Percentiles rank a stretch among this genome's conserved stretches.
These are phyloP conservation scores for Tupaia tana DNA, from an alignment of 2,113 vertebrate species.

Conservation along the genomic window DNA sequence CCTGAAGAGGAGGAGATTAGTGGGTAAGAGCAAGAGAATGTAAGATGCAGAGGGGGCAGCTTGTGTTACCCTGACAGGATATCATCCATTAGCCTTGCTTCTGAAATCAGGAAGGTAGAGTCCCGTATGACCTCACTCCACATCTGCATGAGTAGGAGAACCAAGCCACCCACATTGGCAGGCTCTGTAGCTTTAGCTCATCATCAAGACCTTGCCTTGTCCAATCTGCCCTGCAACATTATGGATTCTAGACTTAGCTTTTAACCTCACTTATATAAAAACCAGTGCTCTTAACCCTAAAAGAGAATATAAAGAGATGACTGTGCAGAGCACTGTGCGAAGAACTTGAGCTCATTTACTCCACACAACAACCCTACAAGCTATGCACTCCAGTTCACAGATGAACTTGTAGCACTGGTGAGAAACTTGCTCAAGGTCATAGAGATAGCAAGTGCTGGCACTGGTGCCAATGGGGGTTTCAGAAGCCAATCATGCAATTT, in stretches of 20 bases:
- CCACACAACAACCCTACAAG: background rate
- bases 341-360: background rate
- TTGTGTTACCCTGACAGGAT: background rate
- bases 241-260: background rate
- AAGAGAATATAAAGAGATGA: background rate
- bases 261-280: background rate
- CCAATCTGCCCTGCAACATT: background rate
- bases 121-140: background rate
- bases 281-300: background rate
- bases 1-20: background rate
- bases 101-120: background rate
- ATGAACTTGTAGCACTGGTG: background rate
- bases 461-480: background rate
- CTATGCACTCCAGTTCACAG: background rate
- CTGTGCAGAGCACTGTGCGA: background rate
- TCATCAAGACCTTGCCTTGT: background rate
- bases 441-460: background rate
- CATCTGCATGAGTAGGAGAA: background rate
- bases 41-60: background rate
- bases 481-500: background rate
- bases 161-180: background rate
- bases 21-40: background rate
- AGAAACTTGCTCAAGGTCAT: background rate
- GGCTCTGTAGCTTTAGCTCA: background rate
- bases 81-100: background rate